These are phyloP conservation scores for Agapostemon virescens DNA, from an alignment of 2,888 invertebrate genomes.

Conservation along the genomic window DNA sequence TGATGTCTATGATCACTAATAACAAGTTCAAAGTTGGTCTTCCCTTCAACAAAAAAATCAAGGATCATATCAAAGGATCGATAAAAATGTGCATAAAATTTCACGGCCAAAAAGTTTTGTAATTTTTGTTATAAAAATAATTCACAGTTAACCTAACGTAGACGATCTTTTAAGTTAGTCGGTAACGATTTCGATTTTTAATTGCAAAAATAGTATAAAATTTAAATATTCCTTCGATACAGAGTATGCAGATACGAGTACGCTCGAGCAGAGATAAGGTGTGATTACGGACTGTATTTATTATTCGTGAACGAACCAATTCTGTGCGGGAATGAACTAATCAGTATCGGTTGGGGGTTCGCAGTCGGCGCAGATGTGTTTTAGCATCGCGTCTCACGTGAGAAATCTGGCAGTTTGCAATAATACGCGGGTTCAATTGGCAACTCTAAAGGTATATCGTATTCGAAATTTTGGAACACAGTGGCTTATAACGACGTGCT, in stretches of 20 bases:
- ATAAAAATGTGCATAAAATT: too few relatives aligned
- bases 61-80: too few relatives aligned
- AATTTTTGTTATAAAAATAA: too few relatives aligned
- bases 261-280: not conserved
- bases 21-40: too few relatives aligned
- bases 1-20: too few relatives aligned
- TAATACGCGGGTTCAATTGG: constrained; percentile 13
- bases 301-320: not conserved
- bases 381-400: not conserved
- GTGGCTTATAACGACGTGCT: constrained; percentile 10
- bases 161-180: too few relatives aligned
- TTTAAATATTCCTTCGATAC: not conserved
- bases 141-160: not conserved
- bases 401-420: constrained; percentile 7
- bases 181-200: not conserved
- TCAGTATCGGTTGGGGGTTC: not conserved
- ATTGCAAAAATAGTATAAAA: not conserved
- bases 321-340: not conserved
- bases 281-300: not conserved
- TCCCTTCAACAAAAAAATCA: too few relatives aligned
- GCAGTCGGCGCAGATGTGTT: constrained; percentile 12
- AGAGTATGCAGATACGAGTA: not conserved
- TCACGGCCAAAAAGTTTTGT: too few relatives aligned
- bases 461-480: not conserved
- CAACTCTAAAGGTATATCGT: not conserved